Evolutionary conservation across 2,888 invertebrate species (phyloP).

Genomic region (Sericinus montela): DNA sequence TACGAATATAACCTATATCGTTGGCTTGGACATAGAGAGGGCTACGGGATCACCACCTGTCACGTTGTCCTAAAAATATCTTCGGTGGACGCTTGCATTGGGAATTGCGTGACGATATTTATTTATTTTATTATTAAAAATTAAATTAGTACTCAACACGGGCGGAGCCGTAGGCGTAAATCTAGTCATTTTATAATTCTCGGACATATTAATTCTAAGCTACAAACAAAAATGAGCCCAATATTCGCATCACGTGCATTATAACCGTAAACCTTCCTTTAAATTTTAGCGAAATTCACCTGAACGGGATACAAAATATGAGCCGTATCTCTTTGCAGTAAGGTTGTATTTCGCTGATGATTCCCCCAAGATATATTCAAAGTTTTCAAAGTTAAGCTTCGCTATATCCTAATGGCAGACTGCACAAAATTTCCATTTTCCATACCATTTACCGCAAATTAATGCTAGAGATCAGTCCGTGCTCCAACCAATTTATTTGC

Average conservation of each 20-base stretch:
- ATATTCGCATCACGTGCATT: conserved; percentile 1
- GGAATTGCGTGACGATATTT: too few relatives aligned
- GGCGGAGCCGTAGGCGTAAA: too few relatives aligned
- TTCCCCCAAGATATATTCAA: neutral
- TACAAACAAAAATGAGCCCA: neutral
- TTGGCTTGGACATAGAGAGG: too few relatives aligned
- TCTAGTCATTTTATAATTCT: too few relatives aligned
- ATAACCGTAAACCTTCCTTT: neutral
- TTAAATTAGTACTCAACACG: too few relatives aligned
- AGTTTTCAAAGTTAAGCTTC: conserved; percentile 17
- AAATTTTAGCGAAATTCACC: neutral
- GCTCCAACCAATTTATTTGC: conserved; percentile 65
- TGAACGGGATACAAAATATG: neutral
- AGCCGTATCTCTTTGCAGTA: neutral
- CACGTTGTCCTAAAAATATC: too few relatives aligned
- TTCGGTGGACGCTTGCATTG: too few relatives aligned
- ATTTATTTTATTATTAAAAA: too few relatives aligned
- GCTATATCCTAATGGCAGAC: conserved; percentile 51
- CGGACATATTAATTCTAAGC: too few relatives aligned
- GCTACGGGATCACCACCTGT: too few relatives aligned
- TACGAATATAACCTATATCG: too few relatives aligned
- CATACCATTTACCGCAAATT: conserved; percentile 75
- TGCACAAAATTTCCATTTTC: conserved; percentile 79
- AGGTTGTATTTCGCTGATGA: neutral
- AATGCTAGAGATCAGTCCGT: conserved; percentile 67